A percentile compares a stretch with the other conserved stretches of the same genome.
Conservation (phyloP, 1,140 invertebrate species). For the Pseudobourletiella spinata region DNA sequence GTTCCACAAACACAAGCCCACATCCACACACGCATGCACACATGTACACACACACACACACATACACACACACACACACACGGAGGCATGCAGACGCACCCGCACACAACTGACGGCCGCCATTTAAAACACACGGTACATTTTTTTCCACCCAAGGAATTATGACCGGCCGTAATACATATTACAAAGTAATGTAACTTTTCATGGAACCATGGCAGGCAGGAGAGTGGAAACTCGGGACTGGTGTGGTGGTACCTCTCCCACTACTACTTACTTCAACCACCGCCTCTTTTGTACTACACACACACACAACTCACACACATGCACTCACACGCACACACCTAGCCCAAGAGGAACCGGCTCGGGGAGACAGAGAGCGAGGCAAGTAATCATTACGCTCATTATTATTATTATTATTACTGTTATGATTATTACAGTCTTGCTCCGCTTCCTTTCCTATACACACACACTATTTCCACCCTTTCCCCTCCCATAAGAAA, state of each 20-base stretch:
- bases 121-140: background rate
- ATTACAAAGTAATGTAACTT: background rate
- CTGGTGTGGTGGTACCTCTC: too few species aligned
- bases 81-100: background rate
- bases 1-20: background rate
- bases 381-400: constrained; percentile 3
- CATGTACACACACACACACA: background rate
- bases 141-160: background rate
- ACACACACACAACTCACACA: too few species aligned
- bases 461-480: too few species aligned
- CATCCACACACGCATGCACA: background rate
- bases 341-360: too few species aligned
- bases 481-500: too few species aligned
- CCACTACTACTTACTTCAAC: too few species aligned
- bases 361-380: too few species aligned
- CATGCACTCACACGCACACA: too few species aligned
- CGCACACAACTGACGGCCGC: background rate
- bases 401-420: constrained; percentile 5
- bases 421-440: constrained; percentile 3
- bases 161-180: background rate
- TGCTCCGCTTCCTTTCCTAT: background rate
- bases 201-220: background rate
- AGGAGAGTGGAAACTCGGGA: too few species aligned
- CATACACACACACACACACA: too few species aligned
- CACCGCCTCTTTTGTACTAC: too few species aligned